Evolutionary conservation across 2,888 invertebrate genomes (phyloP).

Genomic region (Prionchulus punctatus): DNA sequence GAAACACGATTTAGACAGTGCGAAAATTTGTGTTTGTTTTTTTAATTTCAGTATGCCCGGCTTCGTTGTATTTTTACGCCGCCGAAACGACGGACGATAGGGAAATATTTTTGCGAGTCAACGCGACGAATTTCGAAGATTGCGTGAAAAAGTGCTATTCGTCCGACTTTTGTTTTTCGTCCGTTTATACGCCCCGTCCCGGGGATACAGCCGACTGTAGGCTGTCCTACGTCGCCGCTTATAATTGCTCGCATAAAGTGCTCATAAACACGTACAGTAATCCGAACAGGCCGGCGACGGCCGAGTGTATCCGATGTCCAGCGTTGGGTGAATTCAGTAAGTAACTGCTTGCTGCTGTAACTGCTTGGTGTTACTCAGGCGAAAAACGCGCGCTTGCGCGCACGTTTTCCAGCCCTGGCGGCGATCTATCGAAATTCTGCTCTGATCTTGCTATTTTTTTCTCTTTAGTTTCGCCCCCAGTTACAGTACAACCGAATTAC

Average conservation of each 20-base stretch:
- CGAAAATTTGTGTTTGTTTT: no score
- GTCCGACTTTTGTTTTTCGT: conserved; percentile 1
- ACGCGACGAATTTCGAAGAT: not conserved
- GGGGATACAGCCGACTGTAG: not conserved
- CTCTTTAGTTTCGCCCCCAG: no score
- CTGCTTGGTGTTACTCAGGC: no score
- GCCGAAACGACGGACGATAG: not conserved
- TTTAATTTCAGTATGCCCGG: not conserved
- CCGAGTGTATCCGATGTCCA: not conserved
- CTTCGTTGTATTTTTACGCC: not conserved
- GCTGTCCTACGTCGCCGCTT: not conserved
- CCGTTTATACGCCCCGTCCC: not conserved
- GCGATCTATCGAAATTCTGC: no score
- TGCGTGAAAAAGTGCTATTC: not conserved
- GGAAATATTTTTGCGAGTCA: not conserved
- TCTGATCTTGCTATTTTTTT: no score
- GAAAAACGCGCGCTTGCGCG: no score
- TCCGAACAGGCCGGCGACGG: not conserved
- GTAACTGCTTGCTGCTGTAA: not conserved
- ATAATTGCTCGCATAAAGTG: conserved; percentile 3
- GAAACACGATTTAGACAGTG: no score
- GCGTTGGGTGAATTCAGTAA: not conserved
- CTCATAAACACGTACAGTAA: not conserved
- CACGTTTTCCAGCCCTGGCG: no score
- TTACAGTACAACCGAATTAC: no score